Base-by-base conservation (phyloP, 2,797 vertebrate species). In the Crenuchus spilurus region DNA sequence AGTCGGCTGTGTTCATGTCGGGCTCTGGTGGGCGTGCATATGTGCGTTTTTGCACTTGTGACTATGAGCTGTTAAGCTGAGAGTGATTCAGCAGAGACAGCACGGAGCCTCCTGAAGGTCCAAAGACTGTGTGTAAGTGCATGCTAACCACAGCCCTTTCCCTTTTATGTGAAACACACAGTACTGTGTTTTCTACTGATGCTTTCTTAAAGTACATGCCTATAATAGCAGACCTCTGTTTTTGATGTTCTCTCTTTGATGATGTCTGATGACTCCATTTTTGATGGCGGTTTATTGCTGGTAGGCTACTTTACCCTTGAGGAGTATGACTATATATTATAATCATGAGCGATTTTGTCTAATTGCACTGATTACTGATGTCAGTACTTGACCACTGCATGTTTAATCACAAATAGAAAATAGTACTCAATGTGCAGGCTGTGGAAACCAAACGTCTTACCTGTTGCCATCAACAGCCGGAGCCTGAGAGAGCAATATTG, bases 121-220 rank as follows among this genome's bases (percentile, higher is more conserved):
- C 24, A 42, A 1, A 22, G 44, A 7, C 9, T 88, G 75, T 87
- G 86, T 16, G 88, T 85, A 64, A 79, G 70, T 14, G 83, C 24
- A 0, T 88, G 84, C 90, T 89, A 77, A 89, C 86, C 70, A 88
- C 65, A 81, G 88, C 88, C 70, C 77, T 87, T 77, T 91, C 1
- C 61, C 74, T 76, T 85, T 79, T 76, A 87, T 91, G 83, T 91
- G 86, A 72, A 62, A 62, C 46, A 72, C 70, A 63, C 35, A 72
- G 44, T 3, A 14, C 30, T 49, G 44, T 49, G 55, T 71, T 10
- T 51, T 10, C 44, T 6, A 2, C 14, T 26, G 26, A 35, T 68
- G 33, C 20, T 37, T 28, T 11, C 18, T 49, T 24, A 35, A 13
- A 20, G 16, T 8, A 24, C 70, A 90, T 83, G 57, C 90, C 88